Base-by-base conservation (phyloP, 1,140 invertebrate genomes). In the Parapsyche elsis region DNA sequence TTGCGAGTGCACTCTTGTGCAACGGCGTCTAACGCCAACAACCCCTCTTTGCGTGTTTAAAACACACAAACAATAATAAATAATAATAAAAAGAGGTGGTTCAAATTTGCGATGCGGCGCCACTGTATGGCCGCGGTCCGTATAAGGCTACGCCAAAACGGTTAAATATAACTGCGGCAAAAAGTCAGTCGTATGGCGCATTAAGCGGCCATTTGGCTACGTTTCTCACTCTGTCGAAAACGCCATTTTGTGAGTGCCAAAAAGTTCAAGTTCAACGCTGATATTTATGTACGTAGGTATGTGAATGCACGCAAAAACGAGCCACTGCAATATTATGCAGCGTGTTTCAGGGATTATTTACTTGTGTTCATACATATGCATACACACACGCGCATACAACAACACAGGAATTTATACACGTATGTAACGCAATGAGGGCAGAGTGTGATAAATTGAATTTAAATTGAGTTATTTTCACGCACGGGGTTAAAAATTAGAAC, bases 251-350 rank as follows among this genome's bases (percentile, higher is more conserved):
- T 23, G 16, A 16, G 16, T 77, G 75, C 75, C 75, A 77, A 77
- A 77, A 77, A 77, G 75, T 77, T 77, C 75, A 77, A 77, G 75
- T 77, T 77, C 75, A 77, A 77, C 44, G 44, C 0, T 59, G 44
- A 59, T 16, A 24, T 67, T 26, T 67, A 67, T 67, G 21, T 23
- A 26, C 21, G 23, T 67, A 26, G 5, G 24, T 67, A 61, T 61
- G 9, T 1, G n/a, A 26, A 67, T 67, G 9, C 21, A 26, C 61
- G 30, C 7, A 38, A 38, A 38, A 38, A 38, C 30, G 1, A 1
- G 2, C 7, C 30, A 7, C 5, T 53, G 49, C 49, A 12, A 53
- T 53, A 5, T 14, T 53, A 53, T 53, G 49, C 49, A 10, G 1
- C 16, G 49, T 16, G 16, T 53, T 53, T 53, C 1, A 53, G 12